Base-by-base conservation (phyloP, 2,797 vertebrate genomes). In the Cuculus canorus region DNA sequence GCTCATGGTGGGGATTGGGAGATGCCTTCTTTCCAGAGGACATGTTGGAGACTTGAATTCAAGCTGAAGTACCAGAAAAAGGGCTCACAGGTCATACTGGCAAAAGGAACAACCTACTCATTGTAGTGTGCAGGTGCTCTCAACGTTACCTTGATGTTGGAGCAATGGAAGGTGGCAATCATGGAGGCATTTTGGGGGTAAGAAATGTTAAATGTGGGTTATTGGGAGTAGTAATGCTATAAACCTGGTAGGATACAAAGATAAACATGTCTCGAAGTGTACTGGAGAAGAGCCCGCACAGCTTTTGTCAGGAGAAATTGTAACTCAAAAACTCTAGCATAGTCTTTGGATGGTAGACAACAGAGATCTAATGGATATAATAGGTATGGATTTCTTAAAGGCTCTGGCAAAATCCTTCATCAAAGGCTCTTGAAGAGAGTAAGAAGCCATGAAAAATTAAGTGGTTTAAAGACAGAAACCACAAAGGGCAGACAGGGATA, bases 401-500 rank as follows among this genome's bases (percentile, higher is more conserved):
- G 47, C 33, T 88, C 37, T 69, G 68, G 75, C 57, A 86, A 94
- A 88, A 92, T 53, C 17, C 39, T 91, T 83, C 57, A 16, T 75
- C 45, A 37, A 64, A 86, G 15, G 24, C 41, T 92, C 22, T 11
- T 45, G 43, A 48, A 35, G 22, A 64, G 23, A 75, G 13, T 47
- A 45, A 82, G 35, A 43, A 91, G 24, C 65, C 41, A 52, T 63
- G 41, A 52, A 76, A 69, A 52, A 52, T n/a, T n/a, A 65, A 48
- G 65, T n/a, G 23, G 17, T 87, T 93, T 86, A 24, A 59, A 61
- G 35, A 52, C 14, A 90, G 39, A 69, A 93, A 56, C 35, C 35
- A 79, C 59, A 82, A 56, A 76, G 59, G 43, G 64, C 66, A 45
- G 63, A 10, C 10, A 66, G 47, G 27, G 17, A 18, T 57, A 45